Conservation (phyloP, 2,113 vertebrate species). For the Neogobius melanostomus region DNA sequence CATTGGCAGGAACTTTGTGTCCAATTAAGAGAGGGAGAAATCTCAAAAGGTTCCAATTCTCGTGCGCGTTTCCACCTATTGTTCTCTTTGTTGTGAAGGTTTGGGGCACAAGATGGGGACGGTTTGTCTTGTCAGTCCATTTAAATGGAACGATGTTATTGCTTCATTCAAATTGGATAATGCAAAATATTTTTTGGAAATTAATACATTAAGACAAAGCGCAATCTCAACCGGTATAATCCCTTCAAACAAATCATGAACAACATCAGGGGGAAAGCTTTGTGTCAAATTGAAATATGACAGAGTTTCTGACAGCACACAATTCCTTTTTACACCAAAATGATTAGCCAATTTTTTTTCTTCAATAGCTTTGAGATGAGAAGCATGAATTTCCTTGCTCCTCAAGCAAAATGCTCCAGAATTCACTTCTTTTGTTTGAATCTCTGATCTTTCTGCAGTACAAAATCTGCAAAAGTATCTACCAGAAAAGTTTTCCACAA, state of each 20-base stretch:
- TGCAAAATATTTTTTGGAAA: constrained; percentile 6
- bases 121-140: constrained; percentile 16
- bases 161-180: constrained; percentile 6
- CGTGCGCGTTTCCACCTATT: neutral
- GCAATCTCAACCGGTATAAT: neutral
- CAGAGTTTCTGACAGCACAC: neutral
- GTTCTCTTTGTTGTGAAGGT: neutral
- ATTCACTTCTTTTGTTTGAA: constrained; percentile 1
- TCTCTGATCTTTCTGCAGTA: constrained; percentile 1
- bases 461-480: constrained; percentile 1
- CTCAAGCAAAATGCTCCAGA: neutral
- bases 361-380: neutral
- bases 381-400: constrained; percentile 9
- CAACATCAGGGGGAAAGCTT: neutral
- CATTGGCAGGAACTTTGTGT: constrained; percentile 1
- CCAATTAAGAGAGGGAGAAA: constrained; percentile 7
- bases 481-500: constrained; percentile 6
- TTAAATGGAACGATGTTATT: constrained; percentile 6
- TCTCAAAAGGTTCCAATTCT: constrained; percentile 3
- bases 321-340: constrained; percentile 3
- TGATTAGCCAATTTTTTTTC: neutral
- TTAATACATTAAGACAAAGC: neutral
- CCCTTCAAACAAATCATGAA: neutral
- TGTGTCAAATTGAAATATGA: neutral
- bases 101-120: constrained; percentile 10